Conservation (phyloP, 2,888 invertebrate genomes). For the Leucoptera coffeella region DNA sequence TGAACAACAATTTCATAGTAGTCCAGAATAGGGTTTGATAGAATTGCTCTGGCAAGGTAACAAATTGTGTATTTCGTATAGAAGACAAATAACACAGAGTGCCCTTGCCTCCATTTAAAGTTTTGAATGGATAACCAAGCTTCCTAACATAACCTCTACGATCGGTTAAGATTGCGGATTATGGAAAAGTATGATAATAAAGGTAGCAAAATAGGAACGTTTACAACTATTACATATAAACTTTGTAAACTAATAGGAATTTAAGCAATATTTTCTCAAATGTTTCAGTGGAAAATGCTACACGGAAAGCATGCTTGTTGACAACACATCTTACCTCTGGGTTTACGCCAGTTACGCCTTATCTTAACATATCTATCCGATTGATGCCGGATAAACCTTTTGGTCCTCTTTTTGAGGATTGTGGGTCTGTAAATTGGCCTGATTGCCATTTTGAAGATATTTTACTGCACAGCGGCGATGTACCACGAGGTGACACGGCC, state of each 20-base stretch:
- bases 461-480: constrained; percentile 29
- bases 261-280: too few species aligned
- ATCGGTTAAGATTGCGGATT: too few species aligned
- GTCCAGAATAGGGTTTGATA: constrained; percentile 34
- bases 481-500: constrained; percentile 54
- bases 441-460: constrained; percentile 71
- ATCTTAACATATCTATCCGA: constrained; percentile 96
- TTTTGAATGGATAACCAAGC: too few species aligned
- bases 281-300: too few species aligned
- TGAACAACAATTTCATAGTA: constrained; percentile 16
- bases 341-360: constrained; percentile 98
- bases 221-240: too few species aligned
- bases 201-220: too few species aligned
- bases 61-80: constrained; percentile 44
- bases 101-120: constrained; percentile 31
- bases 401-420: constrained; percentile 95
- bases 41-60: constrained; percentile 39
- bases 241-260: too few species aligned
- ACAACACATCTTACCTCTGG: constrained; percentile 66
- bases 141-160: too few species aligned
- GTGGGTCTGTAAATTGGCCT: constrained; percentile 83
- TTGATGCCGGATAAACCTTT: constrained; percentile 97
- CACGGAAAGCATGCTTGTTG: too few species aligned
- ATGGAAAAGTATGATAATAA: too few species aligned
- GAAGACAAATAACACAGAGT: constrained; percentile 40